A percentile compares a stretch with the other conserved stretches of the same genome.
Evolutionary conservation across 2,113 vertebrate species (phyloP).

Genomic region (Bagarius yarrelli): DNA sequence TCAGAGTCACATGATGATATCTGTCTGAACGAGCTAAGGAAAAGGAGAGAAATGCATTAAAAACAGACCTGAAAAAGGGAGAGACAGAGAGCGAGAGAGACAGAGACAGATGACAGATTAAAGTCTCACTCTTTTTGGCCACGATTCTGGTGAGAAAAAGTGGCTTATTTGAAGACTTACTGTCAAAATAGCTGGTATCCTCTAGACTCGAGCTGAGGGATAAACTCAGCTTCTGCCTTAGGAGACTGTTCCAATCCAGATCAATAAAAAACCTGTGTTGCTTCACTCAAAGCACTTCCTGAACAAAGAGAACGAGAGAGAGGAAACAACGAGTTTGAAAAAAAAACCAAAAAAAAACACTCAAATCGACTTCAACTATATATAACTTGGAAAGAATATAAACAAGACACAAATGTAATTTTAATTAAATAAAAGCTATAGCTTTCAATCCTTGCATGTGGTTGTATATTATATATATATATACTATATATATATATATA

Average conservation of each 20-base stretch:
- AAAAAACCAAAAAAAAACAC: background rate
- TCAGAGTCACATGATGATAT: constrained; percentile 93
- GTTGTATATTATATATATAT: no score
- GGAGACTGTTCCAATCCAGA: constrained; percentile 94
- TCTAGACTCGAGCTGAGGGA: constrained; percentile 96
- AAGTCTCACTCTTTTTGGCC: constrained; percentile 5
- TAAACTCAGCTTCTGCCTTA: constrained; percentile 98
- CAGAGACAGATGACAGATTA: constrained; percentile 7
- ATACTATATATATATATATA: background rate
- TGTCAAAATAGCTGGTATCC: constrained; percentile 98
- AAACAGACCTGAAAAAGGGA: background rate
- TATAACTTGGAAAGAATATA: no score
- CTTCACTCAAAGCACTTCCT: constrained; percentile 95
- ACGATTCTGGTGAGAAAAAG: background rate
- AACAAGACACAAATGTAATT: background rate
- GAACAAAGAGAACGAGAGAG: background rate
- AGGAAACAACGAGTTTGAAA: background rate
- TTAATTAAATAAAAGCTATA: background rate
- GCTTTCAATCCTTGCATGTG: background rate
- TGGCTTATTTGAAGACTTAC: constrained; percentile 66
- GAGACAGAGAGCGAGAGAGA: background rate
- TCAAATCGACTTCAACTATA: background rate
- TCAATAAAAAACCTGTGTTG: constrained; percentile 91
- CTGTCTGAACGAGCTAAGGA: constrained; percentile 85
- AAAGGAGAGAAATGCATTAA: background rate